Base-by-base conservation (phyloP, 2,113 vertebrate genomes). In the Aythya baeri region DNA sequence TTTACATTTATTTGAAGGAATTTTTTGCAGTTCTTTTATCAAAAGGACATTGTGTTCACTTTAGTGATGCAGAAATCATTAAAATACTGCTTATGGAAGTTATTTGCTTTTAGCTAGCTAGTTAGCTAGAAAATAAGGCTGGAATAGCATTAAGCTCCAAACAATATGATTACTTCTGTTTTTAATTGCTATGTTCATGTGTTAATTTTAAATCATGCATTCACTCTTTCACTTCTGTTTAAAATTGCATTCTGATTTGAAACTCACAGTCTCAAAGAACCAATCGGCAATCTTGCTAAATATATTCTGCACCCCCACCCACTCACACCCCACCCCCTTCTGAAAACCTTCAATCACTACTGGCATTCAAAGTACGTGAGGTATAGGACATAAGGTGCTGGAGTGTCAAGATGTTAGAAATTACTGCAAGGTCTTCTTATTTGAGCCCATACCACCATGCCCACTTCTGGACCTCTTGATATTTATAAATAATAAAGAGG, bases 401-500 rank as follows among this genome's bases (percentile, higher is more conserved):
- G 12, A 62, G 14, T 86, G 67, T 93, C 76, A 77, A 76, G 58
- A 65, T 96, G 68, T 93, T 92, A 93, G 79, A 96, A 76, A 94
- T 81, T 73, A 88, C 84, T 75, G 36, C 88, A 73, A 93, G 52
- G 31, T 86, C 73, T 94, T 91, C 83, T 91, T 52, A 81, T 93
- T 80, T 94, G 62, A 97, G 83, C 78, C 31, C 61, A 70, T 11
- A 49, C 41, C 38, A 92, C 32, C 22, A 52, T 66, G 23, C 25
- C 70, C 50, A 68, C 32, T 93, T 90, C 55, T 86, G 38, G 67
- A 89, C 82, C 89, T 97, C 68, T 80, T 94, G 54, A 79, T 97
- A 96, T 87, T 97, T 96, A 94, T 70, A 94, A 97, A 95, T 96
- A 96, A 96, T 95, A 96, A 94, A 94, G 77, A 92, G 43, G 63